Conservation (phyloP, 2,888 invertebrate species). For the Lucinisca nassula region DNA sequence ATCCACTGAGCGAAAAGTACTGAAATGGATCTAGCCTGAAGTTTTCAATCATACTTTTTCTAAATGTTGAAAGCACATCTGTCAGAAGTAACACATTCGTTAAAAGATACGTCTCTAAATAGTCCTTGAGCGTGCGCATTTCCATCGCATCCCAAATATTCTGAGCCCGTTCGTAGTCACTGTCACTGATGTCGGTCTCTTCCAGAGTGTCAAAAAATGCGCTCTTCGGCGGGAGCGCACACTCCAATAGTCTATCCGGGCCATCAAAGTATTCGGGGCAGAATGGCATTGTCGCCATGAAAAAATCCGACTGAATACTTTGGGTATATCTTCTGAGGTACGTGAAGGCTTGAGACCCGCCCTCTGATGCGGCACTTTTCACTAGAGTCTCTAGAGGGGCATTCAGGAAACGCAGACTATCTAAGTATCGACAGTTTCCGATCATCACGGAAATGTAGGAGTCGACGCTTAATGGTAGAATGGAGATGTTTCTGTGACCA, state of each 20-base stretch:
- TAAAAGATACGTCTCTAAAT: background rate
- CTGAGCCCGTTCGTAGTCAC: background rate
- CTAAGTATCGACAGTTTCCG: conserved; percentile 2
- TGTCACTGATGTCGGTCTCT: background rate
- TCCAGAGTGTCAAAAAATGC: background rate
- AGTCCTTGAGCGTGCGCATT: background rate
- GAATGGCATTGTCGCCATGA: background rate
- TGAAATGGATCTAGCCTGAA: background rate
- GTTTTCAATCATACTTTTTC: background rate
- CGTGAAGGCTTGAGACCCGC: background rate
- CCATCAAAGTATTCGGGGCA: conserved; percentile 13
- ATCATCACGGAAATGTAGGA: conserved; percentile 10
- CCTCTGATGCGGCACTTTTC: background rate
- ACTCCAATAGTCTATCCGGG: background rate
- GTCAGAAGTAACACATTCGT: background rate
- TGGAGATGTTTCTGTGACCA: background rate
- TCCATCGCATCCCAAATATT: background rate
- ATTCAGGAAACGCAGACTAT: conserved; percentile 6
- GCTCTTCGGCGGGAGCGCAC: background rate
- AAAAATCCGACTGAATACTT: background rate
- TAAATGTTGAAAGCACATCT: background rate
- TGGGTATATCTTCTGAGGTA: background rate
- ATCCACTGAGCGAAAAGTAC: background rate
- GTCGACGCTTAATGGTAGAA: conserved; percentile 1
- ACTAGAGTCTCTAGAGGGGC: background rate